phyloP scores from a whole-genome alignment of 1,140 invertebrate genomes.

The Sesamia nonagrioides region DNA sequence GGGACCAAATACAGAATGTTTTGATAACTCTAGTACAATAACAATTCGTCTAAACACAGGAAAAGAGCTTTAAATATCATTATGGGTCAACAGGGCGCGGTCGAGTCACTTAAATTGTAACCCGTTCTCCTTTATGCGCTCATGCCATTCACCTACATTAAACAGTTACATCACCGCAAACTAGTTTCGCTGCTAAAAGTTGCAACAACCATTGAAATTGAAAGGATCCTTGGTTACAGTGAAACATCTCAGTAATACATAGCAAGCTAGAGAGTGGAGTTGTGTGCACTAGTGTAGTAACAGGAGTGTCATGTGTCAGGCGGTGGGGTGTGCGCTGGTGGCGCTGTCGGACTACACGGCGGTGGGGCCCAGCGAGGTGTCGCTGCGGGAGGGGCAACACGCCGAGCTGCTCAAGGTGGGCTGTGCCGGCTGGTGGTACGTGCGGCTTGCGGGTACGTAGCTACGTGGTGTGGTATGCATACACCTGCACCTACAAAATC shows the following conservation, averaged over 20 bases:
- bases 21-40: too few relatives aligned
- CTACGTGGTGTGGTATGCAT: too few relatives aligned
- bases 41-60: too few relatives aligned
- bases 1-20: too few relatives aligned
- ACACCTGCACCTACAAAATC: too few relatives aligned
- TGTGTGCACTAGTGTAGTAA: conserved; percentile 14
- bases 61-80: too few relatives aligned
- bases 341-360: conserved; percentile 97
- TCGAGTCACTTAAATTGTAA: too few relatives aligned
- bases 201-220: background rate
- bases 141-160: background rate
- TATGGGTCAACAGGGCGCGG: too few relatives aligned
- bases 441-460: conserved; percentile 91
- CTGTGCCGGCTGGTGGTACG: conserved; percentile 98
- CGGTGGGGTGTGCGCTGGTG: conserved; percentile 92
- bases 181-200: background rate
- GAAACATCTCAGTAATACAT: conserved; percentile 5
- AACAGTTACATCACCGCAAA: background rate
- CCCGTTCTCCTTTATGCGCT: too few relatives aligned
- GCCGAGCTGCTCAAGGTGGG: conserved; percentile 96
- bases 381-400: conserved; percentile 95
- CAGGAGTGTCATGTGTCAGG: conserved; percentile 62
- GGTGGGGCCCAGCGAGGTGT: conserved; percentile 95
- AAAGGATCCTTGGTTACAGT: conserved; percentile 8
- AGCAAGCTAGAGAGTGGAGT: background rate